phyloP scores from a whole-genome alignment of 1,140 invertebrate genomes.

The Elymnias hypermnestra region DNA sequence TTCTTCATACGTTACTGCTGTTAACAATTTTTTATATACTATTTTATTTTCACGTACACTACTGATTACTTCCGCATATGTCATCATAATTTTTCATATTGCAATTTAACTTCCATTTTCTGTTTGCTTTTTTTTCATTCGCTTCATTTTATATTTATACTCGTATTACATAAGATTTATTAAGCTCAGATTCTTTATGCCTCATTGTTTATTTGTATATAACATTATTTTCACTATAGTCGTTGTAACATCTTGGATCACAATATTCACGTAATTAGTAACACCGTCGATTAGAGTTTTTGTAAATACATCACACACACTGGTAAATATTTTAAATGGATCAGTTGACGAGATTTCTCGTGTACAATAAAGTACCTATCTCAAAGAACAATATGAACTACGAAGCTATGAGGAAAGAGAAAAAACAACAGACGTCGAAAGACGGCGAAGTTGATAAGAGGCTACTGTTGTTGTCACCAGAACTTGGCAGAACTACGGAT shows the following conservation, averaged over 20 bases:
- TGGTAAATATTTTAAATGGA: conserved; percentile 32
- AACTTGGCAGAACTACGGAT: conserved; percentile 38
- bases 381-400: conserved; percentile 43
- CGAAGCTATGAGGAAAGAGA: conserved; percentile 35
- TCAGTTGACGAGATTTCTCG: conserved; percentile 50
- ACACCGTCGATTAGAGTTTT: background rate
- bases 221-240: too few relatives aligned
- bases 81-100: too few relatives aligned
- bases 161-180: too few relatives aligned
- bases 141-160: too few relatives aligned
- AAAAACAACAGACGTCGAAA: conserved; percentile 34
- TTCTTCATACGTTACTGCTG: too few relatives aligned
- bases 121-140: too few relatives aligned
- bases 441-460: conserved; percentile 39
- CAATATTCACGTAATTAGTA: background rate
- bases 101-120: too few relatives aligned
- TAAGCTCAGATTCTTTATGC: too few relatives aligned
- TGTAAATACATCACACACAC: conserved; percentile 5
- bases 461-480: conserved; percentile 46
- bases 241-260: too few relatives aligned
- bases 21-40: background rate
- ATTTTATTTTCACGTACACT: background rate
- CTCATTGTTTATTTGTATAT: too few relatives aligned
- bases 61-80: background rate
- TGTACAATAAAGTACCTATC: conserved; percentile 57